Conservation (phyloP, 2,888 invertebrate genomes). For the Gymnosoma rotundatum region DNA sequence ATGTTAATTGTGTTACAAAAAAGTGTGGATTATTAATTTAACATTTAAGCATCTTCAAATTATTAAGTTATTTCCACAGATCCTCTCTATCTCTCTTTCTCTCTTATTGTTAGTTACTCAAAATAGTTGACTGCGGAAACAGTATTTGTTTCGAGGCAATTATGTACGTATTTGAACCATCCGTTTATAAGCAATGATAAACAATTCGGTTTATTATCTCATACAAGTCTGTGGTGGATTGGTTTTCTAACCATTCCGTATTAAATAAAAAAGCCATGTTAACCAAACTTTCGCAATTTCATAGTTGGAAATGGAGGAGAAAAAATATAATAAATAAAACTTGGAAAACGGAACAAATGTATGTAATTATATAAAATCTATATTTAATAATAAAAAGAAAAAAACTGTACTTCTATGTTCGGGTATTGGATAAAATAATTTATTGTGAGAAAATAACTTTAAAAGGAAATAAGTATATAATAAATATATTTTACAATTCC, state of each 20-base stretch:
- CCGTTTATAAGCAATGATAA: slow-evolving; percentile 14
- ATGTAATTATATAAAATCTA: slow-evolving; percentile 50
- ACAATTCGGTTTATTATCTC: not conserved
- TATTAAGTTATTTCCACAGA: slow-evolving; percentile 33
- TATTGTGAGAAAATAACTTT: slow-evolving; percentile 46
- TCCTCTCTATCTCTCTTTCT: slow-evolving; percentile 35
- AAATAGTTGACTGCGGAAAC: slow-evolving; percentile 27
- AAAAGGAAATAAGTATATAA: slow-evolving; percentile 36
- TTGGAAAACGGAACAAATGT: slow-evolving; percentile 49
- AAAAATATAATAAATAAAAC: slow-evolving; percentile 11
- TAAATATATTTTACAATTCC: slow-evolving; percentile 48
- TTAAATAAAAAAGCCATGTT: slow-evolving; percentile 22
- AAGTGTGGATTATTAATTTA: slow-evolving; percentile 41
- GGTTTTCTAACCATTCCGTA: slow-evolving; percentile 29
- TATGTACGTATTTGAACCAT: slow-evolving; percentile 22
- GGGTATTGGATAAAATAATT: slow-evolving; percentile 55
- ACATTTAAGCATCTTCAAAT: slow-evolving; percentile 43
- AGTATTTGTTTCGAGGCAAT: slow-evolving; percentile 32
- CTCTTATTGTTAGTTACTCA: slow-evolving; percentile 41
- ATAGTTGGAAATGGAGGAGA: slow-evolving; percentile 52
- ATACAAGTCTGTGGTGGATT: slow-evolving; percentile 37
- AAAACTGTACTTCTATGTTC: slow-evolving; percentile 49
- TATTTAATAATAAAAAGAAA: slow-evolving; percentile 24
- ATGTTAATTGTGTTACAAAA: slow-evolving; percentile 49
- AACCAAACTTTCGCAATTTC: slow-evolving; percentile 30